Conservation (phyloP, 2,113 vertebrate genomes). For the Alouatta palliata region DNA sequence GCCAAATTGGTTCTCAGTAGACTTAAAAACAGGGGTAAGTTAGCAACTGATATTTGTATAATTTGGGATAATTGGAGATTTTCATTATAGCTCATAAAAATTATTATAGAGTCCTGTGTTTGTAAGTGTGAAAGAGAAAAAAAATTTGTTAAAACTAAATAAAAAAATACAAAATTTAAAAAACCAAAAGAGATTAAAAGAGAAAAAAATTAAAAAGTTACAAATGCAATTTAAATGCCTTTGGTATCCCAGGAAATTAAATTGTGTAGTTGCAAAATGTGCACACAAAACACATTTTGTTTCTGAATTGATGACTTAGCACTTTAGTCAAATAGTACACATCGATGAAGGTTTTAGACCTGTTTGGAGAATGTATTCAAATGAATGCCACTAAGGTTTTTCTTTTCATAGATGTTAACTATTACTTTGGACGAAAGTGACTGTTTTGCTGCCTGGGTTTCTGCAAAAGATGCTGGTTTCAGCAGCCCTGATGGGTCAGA, state of each 20-base stretch:
- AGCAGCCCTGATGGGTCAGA: slow-evolving; percentile 97
- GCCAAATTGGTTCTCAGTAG: slow-evolving; percentile 99
- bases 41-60: not conserved
- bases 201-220: no score
- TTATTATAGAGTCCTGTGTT: not conserved
- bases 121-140: not conserved
- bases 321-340: not conserved
- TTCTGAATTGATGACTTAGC: not conserved
- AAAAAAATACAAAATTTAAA: no score
- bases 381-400: not conserved
- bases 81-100: not conserved
- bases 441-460: slow-evolving; percentile 99
- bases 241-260: not conserved
- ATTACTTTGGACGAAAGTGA: slow-evolving; percentile 99
- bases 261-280: not conserved
- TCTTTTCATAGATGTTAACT: slow-evolving; percentile 93
- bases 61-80: not conserved
- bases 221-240: not conserved
- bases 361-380: not conserved
- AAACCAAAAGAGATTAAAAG: no score
- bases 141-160: not conserved
- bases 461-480: slow-evolving; percentile 98
- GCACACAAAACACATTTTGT: not conserved
- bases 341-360: not conserved
- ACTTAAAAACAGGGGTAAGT: slow-evolving; percentile 99